Evolutionary conservation across 1,140 invertebrate genomes (phyloP).

Genomic region (Zaprionus ornatus): DNA sequence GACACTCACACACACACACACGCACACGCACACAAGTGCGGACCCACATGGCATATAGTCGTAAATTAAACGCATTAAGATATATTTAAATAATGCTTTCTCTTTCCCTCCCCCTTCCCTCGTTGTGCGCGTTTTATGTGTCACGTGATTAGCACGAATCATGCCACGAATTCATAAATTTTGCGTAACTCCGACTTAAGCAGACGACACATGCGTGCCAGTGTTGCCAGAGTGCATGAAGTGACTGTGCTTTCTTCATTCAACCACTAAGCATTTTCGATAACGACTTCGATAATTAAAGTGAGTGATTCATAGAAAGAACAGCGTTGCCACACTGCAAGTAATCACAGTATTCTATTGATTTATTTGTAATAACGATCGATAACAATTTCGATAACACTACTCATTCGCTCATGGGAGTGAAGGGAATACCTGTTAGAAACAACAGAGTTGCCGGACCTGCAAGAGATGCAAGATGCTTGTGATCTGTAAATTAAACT

Average conservation of each 20-base stretch:
- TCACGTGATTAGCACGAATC: conserved; percentile 74
- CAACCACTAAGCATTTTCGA: no score
- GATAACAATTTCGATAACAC: background rate
- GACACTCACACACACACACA: background rate
- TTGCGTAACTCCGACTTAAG: conserved; percentile 29
- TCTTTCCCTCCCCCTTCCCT: background rate
- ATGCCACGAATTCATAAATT: conserved; percentile 76
- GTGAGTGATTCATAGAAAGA: no score
- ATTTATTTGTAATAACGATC: rapidly evolving
- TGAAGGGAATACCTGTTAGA: no score
- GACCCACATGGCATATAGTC: conserved; percentile 58
- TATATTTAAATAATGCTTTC: conserved; percentile 75
- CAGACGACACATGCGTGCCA: conserved; percentile 12
- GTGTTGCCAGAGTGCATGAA: background rate
- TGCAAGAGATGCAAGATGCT: no score
- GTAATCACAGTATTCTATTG: background rate
- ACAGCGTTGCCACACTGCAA: no score
- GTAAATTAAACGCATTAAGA: conserved; percentile 80
- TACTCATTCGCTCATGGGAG: background rate
- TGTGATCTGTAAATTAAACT: no score
- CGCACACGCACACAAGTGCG: background rate
- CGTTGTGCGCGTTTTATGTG: conserved; percentile 38
- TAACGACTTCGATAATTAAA: no score
- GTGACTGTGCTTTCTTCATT: background rate
- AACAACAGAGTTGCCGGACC: no score